These are phyloP conservation scores for Medauroidea extradentata DNA, from an alignment of 1,140 invertebrate genomes.

Conservation along the genomic window DNA sequence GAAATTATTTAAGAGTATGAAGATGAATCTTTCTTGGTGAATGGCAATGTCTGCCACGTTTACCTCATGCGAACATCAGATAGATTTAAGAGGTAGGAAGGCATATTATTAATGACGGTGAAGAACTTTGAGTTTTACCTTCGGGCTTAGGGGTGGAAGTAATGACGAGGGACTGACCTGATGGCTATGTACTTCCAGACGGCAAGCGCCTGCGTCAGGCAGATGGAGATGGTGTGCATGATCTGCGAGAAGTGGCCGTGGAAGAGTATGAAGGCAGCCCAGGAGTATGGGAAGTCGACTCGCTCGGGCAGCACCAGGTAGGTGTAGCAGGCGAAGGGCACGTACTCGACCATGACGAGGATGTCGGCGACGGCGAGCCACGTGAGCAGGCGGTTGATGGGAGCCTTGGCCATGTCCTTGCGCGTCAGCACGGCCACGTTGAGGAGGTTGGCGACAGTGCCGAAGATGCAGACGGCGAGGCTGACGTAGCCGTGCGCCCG, in stretches of 20 bases:
- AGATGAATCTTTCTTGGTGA: too few relatives aligned
- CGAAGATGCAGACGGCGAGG: slow-evolving; percentile 76
- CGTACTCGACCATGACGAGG: slow-evolving; percentile 82
- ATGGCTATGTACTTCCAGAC: slow-evolving; percentile 86
- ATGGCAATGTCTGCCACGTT: too few relatives aligned
- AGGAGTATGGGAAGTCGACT: slow-evolving; percentile 64
- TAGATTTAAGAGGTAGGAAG: neutral
- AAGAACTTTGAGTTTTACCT: too few relatives aligned
- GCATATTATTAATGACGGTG: too few relatives aligned
- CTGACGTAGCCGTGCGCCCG: slow-evolving; percentile 62
- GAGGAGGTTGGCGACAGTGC: slow-evolving; percentile 81
- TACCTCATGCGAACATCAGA: too few relatives aligned
- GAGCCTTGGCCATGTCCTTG: slow-evolving; percentile 71
- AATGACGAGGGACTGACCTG: neutral
- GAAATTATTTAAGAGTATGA: too few relatives aligned
- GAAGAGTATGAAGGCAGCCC: slow-evolving; percentile 76
- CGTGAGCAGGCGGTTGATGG: slow-evolving; percentile 79
- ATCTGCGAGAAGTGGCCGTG: slow-evolving; percentile 81
- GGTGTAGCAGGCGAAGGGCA: slow-evolving; percentile 73
- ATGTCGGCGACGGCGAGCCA: slow-evolving; percentile 78
- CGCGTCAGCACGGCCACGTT: slow-evolving; percentile 86
- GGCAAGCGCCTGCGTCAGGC: slow-evolving; percentile 84
- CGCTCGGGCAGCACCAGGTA: slow-evolving; percentile 50
- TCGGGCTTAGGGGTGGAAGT: neutral
- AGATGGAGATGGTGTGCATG: slow-evolving; percentile 89